Conservation (phyloP, 2,113 vertebrate species). For the Apteryx mantelli region DNA sequence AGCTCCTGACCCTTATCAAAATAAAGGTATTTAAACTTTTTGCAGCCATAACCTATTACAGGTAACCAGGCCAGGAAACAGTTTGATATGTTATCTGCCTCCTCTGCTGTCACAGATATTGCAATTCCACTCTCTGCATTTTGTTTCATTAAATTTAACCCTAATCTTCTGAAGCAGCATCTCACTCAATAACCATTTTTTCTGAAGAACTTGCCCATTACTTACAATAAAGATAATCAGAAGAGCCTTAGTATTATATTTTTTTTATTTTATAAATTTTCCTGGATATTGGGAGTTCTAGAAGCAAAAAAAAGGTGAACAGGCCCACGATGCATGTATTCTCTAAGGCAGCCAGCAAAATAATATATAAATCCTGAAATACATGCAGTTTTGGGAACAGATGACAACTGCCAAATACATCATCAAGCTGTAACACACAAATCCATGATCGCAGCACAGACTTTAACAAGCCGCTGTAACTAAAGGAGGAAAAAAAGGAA, state of each 20-base stretch:
- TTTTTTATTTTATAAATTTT: background rate
- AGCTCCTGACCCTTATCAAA: background rate
- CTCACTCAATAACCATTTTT: background rate
- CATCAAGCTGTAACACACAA: slow-evolving; percentile 60
- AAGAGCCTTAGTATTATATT: background rate
- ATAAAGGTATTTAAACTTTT: background rate
- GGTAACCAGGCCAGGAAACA: background rate
- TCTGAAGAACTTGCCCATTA: background rate
- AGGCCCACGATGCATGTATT: background rate
- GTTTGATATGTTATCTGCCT: background rate
- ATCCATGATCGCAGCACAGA: slow-evolving; percentile 58
- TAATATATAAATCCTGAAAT: background rate
- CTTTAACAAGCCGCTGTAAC: background rate
- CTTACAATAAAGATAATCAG: background rate
- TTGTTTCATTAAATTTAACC: background rate
- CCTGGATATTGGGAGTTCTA: background rate
- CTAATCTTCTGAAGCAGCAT: background rate
- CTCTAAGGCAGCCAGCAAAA: slow-evolving; percentile 48
- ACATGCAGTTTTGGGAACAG: slow-evolving; percentile 17
- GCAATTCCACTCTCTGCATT: background rate
- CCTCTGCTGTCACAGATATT: background rate
- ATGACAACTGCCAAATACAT: slow-evolving; percentile 57
- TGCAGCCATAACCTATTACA: background rate
- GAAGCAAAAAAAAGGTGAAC: background rate
- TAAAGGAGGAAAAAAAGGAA: background rate